Base-by-base conservation (phyloP, 1,140 invertebrate species). In the Sminthurinus signatus region DNA sequence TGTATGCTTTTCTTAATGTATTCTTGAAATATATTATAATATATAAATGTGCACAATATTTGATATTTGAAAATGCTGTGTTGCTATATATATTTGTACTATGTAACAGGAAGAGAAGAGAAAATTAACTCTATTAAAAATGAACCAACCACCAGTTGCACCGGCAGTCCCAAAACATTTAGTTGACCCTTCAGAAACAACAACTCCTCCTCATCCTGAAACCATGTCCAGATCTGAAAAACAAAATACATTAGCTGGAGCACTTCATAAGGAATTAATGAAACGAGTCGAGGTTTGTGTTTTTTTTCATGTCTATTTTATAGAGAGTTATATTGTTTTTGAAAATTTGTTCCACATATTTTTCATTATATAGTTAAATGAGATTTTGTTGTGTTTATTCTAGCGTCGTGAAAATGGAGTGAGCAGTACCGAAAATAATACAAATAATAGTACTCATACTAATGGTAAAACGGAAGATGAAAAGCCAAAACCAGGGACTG, bases 251-350 rank as follows among this genome's bases (percentile, higher is more conserved):
- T 71, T 80, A 1, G 72, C 75, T 29, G 81, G 81, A 69, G 84
- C 84, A 43, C 82, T 86, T 64, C 80, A 81, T 60, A 79, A 83
- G 72, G 84, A 86, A 74, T 75, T 86, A 55, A 79, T 83, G 68
- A 80, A 82, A 74, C 79, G 84, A 75, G 81, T 81, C 50, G 83
- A 86, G 78, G 83, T 84, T 75, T 73, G 66, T 31, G 23, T 25
- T 50, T 50, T 23, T 8, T 50, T 23, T 23, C 19, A 10, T 10
- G 46, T 42, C 39, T 42, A n/a, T 42, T n/a, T 42, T n/a, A n/a
- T n/a, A n/a, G n/a, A n/a, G n/a, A n/a, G n/a, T n/a, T n/a, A n/a
- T n/a, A n/a, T n/a, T n/a, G n/a, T n/a, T n/a, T n/a, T n/a, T n/a
- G n/a, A n/a, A n/a, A n/a, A n/a, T n/a, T n/a, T n/a, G n/a, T n/a